These are phyloP conservation scores for Sitobion miscanthi DNA, from an alignment of 1,140 invertebrate species.

Conservation along the genomic window DNA sequence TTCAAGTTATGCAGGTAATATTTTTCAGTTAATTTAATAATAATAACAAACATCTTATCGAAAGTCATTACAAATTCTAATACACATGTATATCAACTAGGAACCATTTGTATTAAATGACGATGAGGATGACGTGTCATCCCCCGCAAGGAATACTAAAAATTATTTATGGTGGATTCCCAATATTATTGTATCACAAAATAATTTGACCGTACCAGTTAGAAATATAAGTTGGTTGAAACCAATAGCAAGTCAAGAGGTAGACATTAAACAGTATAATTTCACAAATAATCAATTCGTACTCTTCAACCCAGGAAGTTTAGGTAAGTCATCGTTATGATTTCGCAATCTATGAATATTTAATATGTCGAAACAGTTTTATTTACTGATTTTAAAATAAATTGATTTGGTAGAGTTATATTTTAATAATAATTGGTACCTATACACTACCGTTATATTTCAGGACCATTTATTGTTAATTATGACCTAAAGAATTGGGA, in stretches of 20 bases:
- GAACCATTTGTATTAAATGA: constrained; percentile 59
- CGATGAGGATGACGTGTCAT: constrained; percentile 44
- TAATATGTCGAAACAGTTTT: neutral
- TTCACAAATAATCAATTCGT: constrained; percentile 66
- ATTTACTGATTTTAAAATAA: neutral
- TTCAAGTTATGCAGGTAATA: constrained; percentile 71
- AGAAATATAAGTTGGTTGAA: constrained; percentile 59
- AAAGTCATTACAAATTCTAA: neutral
- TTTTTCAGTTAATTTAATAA: neutral
- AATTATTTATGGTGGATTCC: constrained; percentile 75
- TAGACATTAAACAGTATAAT: constrained; percentile 56
- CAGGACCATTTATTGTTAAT: constrained; percentile 81
- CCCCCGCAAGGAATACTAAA: constrained; percentile 59
- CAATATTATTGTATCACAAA: constrained; percentile 67
- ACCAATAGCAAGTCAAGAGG: constrained; percentile 47
- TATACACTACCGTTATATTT: neutral
- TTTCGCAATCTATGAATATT: neutral
- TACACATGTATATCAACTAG: constrained; percentile 40
- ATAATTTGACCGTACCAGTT: constrained; percentile 65
- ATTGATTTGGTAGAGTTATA: neutral
- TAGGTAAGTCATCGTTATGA: constrained; percentile 66
- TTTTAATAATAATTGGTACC: neutral
- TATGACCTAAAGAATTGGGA: constrained; percentile 83
- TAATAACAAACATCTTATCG: neutral
- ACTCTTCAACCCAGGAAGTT: constrained; percentile 81